Percentiles rank a stretch among this genome's conserved stretches.
phyloP scores from a whole-genome alignment of 2,113 vertebrate species.

The Machaerirhynchus nigripectus region DNA sequence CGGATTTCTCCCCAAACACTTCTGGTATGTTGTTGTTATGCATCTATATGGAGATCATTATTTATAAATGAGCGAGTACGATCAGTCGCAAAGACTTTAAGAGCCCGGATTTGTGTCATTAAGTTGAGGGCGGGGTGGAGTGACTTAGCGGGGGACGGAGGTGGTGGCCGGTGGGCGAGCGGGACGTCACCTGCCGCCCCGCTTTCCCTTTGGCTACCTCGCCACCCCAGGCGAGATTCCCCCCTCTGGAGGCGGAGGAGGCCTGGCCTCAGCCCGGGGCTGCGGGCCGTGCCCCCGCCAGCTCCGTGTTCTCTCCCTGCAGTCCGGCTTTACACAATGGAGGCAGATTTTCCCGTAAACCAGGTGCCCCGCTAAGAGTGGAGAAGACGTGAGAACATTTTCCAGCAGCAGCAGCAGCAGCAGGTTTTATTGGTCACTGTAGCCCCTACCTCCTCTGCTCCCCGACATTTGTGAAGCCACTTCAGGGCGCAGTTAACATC shows the following conservation, averaged over 20 bases:
- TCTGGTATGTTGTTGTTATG: slow-evolving; percentile 57
- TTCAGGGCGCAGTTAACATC: neutral
- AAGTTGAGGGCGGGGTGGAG: neutral
- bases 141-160: neutral
- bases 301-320: neutral
- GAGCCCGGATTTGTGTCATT: slow-evolving; percentile 49
- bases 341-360: neutral
- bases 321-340: neutral
- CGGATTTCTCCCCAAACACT: slow-evolving; percentile 46
- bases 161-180: neutral
- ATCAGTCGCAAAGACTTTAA: slow-evolving; percentile 53
- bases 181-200: neutral
- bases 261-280: too few species aligned
- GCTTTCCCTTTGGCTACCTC: neutral
- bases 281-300: neutral
- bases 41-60: slow-evolving; percentile 57
- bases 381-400: neutral
- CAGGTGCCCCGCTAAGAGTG: neutral
- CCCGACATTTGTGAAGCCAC: neutral
- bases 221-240: neutral
- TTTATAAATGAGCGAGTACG: slow-evolving; percentile 56
- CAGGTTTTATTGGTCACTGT: neutral
- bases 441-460: neutral
- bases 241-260: neutral
- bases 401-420: neutral